These are phyloP conservation scores for Emydoidea blandingii DNA, from an alignment of 2,797 vertebrate species.

Conservation along the genomic window DNA sequence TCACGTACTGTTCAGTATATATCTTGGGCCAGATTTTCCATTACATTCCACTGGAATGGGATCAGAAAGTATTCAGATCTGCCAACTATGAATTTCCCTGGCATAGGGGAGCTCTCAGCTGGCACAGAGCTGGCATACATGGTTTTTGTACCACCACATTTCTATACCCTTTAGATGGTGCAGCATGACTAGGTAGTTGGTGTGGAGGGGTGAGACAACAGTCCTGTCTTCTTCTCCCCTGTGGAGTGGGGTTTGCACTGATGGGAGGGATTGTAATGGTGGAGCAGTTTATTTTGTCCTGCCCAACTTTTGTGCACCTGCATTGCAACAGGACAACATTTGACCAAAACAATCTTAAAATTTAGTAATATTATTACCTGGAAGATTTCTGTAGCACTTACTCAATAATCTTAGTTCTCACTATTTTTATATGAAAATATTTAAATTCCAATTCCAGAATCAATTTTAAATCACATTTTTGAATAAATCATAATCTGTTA, in stretches of 20 bases:
- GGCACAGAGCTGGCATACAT: neutral
- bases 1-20: rapidly evolving
- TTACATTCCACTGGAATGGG: rapidly evolving
- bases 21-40: neutral
- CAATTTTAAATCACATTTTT: neutral
- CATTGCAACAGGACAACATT: neutral
- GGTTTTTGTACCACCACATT: neutral
- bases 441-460: neutral
- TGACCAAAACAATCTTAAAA: neutral
- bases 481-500: neutral
- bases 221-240: neutral
- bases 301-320: neutral
- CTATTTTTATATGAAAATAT: neutral
- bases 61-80: neutral
- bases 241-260: neutral
- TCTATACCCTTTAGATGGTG: rapidly evolving
- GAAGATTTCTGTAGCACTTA: neutral
- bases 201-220: neutral
- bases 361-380: rapidly evolving
- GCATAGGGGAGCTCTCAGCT: neutral
- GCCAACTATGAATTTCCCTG: neutral
- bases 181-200: rapidly evolving
- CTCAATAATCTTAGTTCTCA: conserved; percentile 35
- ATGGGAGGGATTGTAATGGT: neutral
- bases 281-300: neutral